Evolutionary conservation across 2,888 invertebrate genomes (phyloP), one percentile per base, ranked within the genome.

Genomic region (Cyclophora punctaria): DNA sequence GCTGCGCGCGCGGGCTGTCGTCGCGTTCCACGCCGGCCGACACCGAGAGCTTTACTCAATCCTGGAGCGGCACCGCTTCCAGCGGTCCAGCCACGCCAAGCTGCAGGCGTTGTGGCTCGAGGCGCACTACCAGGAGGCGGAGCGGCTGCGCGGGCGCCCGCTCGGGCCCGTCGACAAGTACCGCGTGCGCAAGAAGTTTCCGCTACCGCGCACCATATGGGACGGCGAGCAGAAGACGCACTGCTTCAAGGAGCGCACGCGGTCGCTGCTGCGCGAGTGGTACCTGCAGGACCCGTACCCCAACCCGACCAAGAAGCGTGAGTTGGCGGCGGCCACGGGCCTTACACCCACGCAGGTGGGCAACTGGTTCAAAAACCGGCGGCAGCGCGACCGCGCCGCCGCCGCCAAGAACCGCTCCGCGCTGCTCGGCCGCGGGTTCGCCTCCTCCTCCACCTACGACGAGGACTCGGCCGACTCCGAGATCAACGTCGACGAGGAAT

Each of bases 161-260:
- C 91, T 99, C 67, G 93, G 93, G 56, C 93, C 93, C 65, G 93
- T 93, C 63, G 93, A 93, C 74, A 93, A 93, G 85, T 93, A 93
- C 80, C 86, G 93, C 57, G 98, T 99, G 50, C 92, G 99, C 56
- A 94, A 98, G 90, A 99, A 99, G 93, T 99, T 98, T 82, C 99
- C 99, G 34, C 89, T 99, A 71, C 98, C 99, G 49, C 90, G 98
- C 67, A 99, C 99, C 56, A 99, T 99, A 73, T 99, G 99, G 99
- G 99, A 99, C 83, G 99, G 99, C 53, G 99, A 99, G 81, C 99
- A 99, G 89, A 99, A 98, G 64, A 98, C 97, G 78, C 99, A 99
- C 86, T 99, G 99, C 87, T 99, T 99, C 90, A 99, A 99, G 85
- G 96, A 99, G 88, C 90, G 98, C 60, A 99, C 99, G 74, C 89